These are phyloP conservation scores for Sigmodon hispidus DNA, from an alignment of 2,113 vertebrate genomes.

Conservation along the genomic window DNA sequence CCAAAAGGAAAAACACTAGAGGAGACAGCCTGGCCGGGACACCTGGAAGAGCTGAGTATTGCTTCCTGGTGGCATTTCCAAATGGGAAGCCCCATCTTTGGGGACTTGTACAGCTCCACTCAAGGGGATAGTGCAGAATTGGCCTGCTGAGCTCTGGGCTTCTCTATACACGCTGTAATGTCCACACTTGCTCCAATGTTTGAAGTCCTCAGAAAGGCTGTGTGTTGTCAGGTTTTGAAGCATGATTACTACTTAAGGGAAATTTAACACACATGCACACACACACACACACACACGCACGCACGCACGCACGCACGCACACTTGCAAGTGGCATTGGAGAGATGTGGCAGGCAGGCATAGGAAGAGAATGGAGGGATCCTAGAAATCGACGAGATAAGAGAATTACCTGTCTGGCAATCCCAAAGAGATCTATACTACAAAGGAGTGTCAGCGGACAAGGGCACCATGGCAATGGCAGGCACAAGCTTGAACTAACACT, in stretches of 20 bases:
- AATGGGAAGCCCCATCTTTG: neutral
- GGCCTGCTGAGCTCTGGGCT: neutral
- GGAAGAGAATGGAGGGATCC: neutral
- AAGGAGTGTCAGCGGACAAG: no score
- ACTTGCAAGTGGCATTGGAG: neutral
- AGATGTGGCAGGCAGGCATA: neutral
- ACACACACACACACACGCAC: neutral
- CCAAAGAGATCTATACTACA: neutral
- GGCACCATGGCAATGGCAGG: neutral
- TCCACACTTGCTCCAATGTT: neutral
- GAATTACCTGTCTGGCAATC: no score
- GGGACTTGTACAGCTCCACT: neutral
- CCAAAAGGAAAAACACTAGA: neutral
- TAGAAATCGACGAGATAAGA: neutral
- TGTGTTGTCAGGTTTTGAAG: neutral
- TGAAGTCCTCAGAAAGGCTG: neutral
- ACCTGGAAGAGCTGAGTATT: neutral
- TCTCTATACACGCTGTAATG: neutral
- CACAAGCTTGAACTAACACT: neutral
- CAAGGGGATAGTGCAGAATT: accelerated
- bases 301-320: neutral
- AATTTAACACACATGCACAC: neutral
- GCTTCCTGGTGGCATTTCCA: neutral
- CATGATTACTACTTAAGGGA: neutral
- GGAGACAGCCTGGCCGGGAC: neutral